Evolutionary conservation across 2,888 invertebrate genomes (phyloP).

Genomic region (Tiphia femorata): DNA sequence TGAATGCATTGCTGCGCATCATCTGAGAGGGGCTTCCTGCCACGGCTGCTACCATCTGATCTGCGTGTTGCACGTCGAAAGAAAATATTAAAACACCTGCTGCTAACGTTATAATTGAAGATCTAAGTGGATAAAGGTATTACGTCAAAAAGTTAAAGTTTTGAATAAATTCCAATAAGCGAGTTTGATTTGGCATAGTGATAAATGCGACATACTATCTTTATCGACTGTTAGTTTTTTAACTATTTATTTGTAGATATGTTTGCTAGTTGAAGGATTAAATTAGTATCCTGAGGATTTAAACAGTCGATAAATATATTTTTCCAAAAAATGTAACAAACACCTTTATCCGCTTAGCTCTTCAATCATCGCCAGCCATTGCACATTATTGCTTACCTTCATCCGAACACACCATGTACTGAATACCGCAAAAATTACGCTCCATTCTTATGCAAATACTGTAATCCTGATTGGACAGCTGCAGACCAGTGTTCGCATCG

Average conservation of each 20-base stretch:
- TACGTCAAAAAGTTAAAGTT: no score
- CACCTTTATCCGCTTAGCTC: not conserved
- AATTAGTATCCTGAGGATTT: not conserved
- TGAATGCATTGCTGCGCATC: constrained; percentile 76
- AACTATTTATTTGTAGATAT: no score
- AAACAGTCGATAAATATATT: not conserved
- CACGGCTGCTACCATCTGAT: not conserved
- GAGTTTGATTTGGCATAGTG: no score
- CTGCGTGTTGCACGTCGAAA: no score
- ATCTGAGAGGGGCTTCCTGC: constrained; percentile 9
- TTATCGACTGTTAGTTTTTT: no score
- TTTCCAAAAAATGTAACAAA: not conserved
- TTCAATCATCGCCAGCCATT: no score
- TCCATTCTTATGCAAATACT: constrained; percentile 88
- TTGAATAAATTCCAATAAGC: no score
- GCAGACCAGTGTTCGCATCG: constrained; percentile 80
- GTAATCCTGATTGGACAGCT: constrained; percentile 91
- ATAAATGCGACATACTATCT: no score
- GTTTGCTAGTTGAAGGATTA: not conserved
- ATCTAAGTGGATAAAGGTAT: no score
- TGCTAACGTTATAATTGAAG: no score
- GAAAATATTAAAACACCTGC: no score
- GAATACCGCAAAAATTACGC: constrained; percentile 88
- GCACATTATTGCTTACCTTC: constrained; percentile 72
- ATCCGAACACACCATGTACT: constrained; percentile 83